A percentile compares a stretch with the other conserved stretches of the same genome.
Evolutionary conservation across 2,797 vertebrate genomes (phyloP).

Genomic region (Danio jaintianensis): DNA sequence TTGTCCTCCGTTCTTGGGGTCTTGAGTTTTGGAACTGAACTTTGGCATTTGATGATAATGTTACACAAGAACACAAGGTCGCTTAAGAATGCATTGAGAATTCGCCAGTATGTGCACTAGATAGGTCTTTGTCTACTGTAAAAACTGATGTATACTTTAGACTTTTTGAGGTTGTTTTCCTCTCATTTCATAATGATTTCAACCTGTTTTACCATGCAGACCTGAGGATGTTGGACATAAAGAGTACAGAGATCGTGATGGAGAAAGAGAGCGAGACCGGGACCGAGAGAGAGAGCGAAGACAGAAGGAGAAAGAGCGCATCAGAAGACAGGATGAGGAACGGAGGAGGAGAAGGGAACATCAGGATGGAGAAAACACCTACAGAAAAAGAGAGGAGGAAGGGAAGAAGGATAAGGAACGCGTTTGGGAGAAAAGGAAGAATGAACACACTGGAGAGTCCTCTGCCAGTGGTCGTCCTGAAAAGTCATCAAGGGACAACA

Average conservation of each 20-base stretch:
- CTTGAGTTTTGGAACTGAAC: too few species aligned
- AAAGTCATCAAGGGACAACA: constrained; percentile 83
- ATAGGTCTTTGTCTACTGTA: too few species aligned
- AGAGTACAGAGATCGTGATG: constrained; percentile 90
- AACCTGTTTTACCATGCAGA: constrained; percentile 69
- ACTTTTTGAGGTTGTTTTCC: constrained; percentile 3
- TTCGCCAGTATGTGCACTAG: too few species aligned
- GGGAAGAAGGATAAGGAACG: constrained; percentile 87
- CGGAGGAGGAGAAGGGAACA: constrained; percentile 89
- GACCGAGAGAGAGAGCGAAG: constrained; percentile 86
- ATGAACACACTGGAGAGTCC: constrained; percentile 79
- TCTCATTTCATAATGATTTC: not conserved
- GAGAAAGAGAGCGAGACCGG: constrained; percentile 86
- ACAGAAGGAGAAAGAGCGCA: constrained; percentile 85
- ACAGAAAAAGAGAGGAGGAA: constrained; percentile 90
- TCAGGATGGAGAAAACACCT: constrained; percentile 89
- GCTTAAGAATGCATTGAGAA: too few species aligned
- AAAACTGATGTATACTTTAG: too few species aligned
- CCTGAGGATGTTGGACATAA: constrained; percentile 87
- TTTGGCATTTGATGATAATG: too few species aligned
- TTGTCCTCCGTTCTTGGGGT: too few species aligned
- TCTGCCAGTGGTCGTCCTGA: constrained; percentile 71
- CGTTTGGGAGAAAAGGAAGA: constrained; percentile 86
- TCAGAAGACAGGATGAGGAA: constrained; percentile 91
- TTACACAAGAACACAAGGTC: too few species aligned